A percentile compares a stretch with the other conserved stretches of the same genome.
These are phyloP conservation scores for Leptinotarsa peninsularis DNA, from an alignment of 2,888 invertebrate genomes.

Conservation along the genomic window DNA sequence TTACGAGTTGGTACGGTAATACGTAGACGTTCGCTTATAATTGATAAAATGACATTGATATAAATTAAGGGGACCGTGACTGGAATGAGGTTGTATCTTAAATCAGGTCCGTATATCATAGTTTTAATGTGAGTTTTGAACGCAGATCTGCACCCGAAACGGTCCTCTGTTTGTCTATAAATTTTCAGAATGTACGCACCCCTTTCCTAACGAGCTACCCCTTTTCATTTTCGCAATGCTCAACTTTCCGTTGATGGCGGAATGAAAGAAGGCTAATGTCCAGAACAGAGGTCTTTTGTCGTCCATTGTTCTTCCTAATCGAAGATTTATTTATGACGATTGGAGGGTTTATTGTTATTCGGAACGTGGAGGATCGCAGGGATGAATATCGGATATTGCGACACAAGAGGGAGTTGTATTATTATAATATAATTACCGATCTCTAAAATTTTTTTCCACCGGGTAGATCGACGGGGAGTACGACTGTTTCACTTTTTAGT, in stretches of 20 bases:
- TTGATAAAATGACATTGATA: slow-evolving; percentile 68
- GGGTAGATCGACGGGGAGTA: too few relatives aligned
- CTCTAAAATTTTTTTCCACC: too few relatives aligned
- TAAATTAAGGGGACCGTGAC: slow-evolving; percentile 67
- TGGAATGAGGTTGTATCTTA: slow-evolving; percentile 67
- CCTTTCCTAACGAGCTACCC: slow-evolving; percentile 54
- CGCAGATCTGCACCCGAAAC: slow-evolving; percentile 62
- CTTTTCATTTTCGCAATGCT: slow-evolving; percentile 30
- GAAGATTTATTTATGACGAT: slow-evolving; percentile 16
- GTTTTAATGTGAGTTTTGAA: slow-evolving; percentile 66
- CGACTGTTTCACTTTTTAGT: too few relatives aligned
- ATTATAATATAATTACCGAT: too few relatives aligned
- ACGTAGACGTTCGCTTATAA: slow-evolving; percentile 63
- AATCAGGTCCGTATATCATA: slow-evolving; percentile 67
- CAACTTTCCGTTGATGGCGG: slow-evolving; percentile 18
- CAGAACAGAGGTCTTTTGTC: slow-evolving; percentile 21
- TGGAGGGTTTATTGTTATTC: slow-evolving; percentile 11
- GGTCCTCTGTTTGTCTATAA: slow-evolving; percentile 66
- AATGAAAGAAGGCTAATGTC: slow-evolving; percentile 16
- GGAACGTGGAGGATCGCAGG: neutral
- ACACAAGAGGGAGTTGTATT: too few relatives aligned
- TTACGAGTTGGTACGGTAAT: slow-evolving; percentile 60
- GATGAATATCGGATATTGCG: neutral
- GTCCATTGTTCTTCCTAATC: slow-evolving; percentile 15
- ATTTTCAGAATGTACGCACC: slow-evolving; percentile 64